Percentiles rank a stretch among this genome's conserved stretches.
phyloP scores from a whole-genome alignment of 2,888 invertebrate species.

The Stenodera caucasica region DNA sequence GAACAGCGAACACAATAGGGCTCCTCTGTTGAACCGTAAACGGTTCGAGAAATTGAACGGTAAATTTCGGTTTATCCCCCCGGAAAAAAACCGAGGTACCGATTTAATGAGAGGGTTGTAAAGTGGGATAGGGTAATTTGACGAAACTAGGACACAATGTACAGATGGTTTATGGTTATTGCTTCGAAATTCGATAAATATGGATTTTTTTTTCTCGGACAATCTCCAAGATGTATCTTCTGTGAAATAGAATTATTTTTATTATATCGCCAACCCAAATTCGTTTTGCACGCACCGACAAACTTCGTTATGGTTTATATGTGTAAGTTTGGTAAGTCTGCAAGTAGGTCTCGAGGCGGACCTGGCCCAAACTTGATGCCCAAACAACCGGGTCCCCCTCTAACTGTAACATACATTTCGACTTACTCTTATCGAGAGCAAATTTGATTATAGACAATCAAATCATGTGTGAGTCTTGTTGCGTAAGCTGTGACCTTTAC shows the following conservation, averaged over 20 bases:
- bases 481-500: slow-evolving; percentile 1
- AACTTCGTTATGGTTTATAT: slow-evolving; percentile 29
- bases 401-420: slow-evolving; percentile 30
- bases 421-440: slow-evolving; percentile 25
- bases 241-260: neutral
- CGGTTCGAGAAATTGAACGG: neutral
- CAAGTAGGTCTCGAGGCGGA: slow-evolving; percentile 42
- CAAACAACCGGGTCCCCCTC: slow-evolving; percentile 34
- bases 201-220: neutral
- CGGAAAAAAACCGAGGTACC: too few relatives aligned
- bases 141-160: neutral
- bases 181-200: neutral
- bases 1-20: neutral
- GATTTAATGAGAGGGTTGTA: slow-evolving; percentile 1
- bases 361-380: slow-evolving; percentile 36
- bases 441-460: slow-evolving; percentile 21
- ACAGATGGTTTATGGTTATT: slow-evolving; percentile 4
- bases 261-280: slow-evolving; percentile 29
- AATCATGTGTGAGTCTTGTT: neutral
- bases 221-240: neutral
- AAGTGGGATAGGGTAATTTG: neutral
- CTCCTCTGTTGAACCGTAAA: neutral
- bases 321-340: slow-evolving; percentile 20
- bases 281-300: slow-evolving; percentile 29
- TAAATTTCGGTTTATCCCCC: neutral